A percentile compares a stretch with the other conserved stretches of the same genome.
Evolutionary conservation across 1,140 invertebrate species (phyloP).

Genomic region (Drosophila carrolli): DNA sequence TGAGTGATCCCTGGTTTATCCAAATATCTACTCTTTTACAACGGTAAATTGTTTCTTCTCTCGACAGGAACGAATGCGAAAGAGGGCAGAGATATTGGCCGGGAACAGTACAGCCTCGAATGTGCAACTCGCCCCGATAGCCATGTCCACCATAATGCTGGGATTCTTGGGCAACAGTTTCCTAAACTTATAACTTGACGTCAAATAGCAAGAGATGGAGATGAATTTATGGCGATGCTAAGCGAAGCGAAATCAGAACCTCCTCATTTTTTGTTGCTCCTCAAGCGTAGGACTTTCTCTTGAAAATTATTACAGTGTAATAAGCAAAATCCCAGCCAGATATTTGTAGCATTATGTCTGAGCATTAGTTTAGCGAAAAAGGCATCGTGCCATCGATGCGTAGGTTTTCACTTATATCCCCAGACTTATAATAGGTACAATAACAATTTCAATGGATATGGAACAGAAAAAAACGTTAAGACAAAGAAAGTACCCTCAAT

Average conservation of each 20-base stretch:
- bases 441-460: conserved; percentile 33
- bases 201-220: conserved; percentile 44
- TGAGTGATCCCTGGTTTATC: conserved; percentile 11
- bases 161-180: conserved; percentile 74
- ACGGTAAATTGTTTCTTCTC: not conserved
- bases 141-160: conserved; percentile 81
- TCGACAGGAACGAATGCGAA: conserved; percentile 85
- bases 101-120: conserved; percentile 86
- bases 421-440: conserved; percentile 67
- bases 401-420: conserved; percentile 72
- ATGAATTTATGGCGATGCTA: conserved; percentile 1
- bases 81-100: conserved; percentile 86
- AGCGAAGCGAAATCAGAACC: not conserved
- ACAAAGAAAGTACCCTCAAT: conserved; percentile 1
- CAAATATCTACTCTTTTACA: too few species aligned
- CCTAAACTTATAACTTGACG: conserved; percentile 82
- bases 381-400: conserved; percentile 17
- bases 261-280: conserved; percentile 24
- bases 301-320: conserved; percentile 71
- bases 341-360: conserved; percentile 17
- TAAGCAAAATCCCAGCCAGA: conserved; percentile 26
- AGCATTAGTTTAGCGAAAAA: conserved; percentile 1
- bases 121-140: conserved; percentile 62
- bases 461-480: not conserved
- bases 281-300: conserved; percentile 1